Base-by-base conservation (phyloP, 2,888 invertebrate species). In the Perithous albicinctus region DNA sequence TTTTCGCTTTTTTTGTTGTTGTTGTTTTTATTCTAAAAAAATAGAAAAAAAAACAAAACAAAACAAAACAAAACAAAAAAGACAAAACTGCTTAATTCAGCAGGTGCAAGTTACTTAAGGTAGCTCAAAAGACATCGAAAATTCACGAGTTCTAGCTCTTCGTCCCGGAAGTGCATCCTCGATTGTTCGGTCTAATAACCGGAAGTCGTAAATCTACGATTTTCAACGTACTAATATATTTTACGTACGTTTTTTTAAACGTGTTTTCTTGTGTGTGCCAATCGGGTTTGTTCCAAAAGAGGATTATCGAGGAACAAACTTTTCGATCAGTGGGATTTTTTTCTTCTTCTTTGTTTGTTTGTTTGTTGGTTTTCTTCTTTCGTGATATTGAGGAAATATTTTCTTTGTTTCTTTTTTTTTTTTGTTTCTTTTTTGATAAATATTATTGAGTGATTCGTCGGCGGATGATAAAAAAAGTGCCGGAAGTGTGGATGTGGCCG, bases 401-500 rank as follows among this genome's bases (percentile, higher is more conserved):
- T 20, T 8, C n/a, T n/a, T n/a, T n/a, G 1, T 35, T 38, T 54
- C 20, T 23, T 23, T 20, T 20, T 26, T 43, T 64, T 64, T 5
- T 26, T 46, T 43, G 8, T 38, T 15, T 8, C n/a, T 4, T n/a
- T n/a, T n/a, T n/a, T n/a, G n/a, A n/a, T n/a, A 10, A 15, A 15
- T 0, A 41, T 35, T 20, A 32, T 23, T 23, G 41, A 10, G 59
- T 29, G 26, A 61, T 38, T 32, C 6, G 12, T 29, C 63, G 64
- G 64, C 41, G 64, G 32, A 32, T 32, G 32, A 59, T 59, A 59
- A 43, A 54, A 75, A 51, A 56, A 56, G 67, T 75, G 46, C 26
- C 41, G 20, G 54, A 54, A 73, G 80, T 84, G 88, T 90, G 88
- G 86, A 90, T 89, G 89, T 89, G 89, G 90, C 86, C 86, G 86